Base-by-base conservation (phyloP, 2,888 invertebrate genomes). In the Nipponacmea schrenckii region DNA sequence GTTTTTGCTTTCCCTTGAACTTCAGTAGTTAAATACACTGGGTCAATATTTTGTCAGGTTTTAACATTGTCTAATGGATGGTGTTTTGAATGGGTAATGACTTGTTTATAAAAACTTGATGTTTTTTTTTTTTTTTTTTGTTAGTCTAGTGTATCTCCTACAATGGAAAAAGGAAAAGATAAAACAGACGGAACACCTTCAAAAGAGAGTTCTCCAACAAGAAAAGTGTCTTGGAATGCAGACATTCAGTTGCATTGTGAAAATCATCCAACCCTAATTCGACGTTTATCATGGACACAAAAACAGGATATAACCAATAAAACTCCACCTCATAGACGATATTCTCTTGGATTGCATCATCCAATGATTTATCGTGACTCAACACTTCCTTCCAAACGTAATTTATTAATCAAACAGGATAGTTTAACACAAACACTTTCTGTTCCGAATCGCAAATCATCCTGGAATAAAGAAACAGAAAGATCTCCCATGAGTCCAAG, bases 191-290 rank as follows among this genome's bases (percentile, higher is more conserved):
- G 10, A 56, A 56, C 24, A 24, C 56, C 39, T 39, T 10, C 56
- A 24, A 56, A 56, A 24, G 56, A 56, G 20, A 24, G 20, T 56
- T 56, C 56, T 24, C 56, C 56, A 12, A 56, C 56, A 2, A 56
- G 56, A 24, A 56, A 56, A 56, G 56, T 56, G 8, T 56, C 56
- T 56, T 56, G 56, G 56, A 56, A 56, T 56, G 56, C 56, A 24
- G 56, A 56, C 24, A 56, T 56, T 56, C 56, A 56, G 24, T 56
- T 56, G 4, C 56, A 56, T 56, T 24, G 24, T 56, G 56, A 56
- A 56, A 56, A 56, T 56, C 56, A 3, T 24, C 56, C 56, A 14
- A 56, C 56, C 20, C 24, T 56, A 15, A 56, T 56, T 20, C 12
- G 56, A 56, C 56, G 56, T 24, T 56, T 56, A 56, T 56, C 56